Conservation (phyloP, 2,113 vertebrate genomes). For the Oryzias woworae region DNA sequence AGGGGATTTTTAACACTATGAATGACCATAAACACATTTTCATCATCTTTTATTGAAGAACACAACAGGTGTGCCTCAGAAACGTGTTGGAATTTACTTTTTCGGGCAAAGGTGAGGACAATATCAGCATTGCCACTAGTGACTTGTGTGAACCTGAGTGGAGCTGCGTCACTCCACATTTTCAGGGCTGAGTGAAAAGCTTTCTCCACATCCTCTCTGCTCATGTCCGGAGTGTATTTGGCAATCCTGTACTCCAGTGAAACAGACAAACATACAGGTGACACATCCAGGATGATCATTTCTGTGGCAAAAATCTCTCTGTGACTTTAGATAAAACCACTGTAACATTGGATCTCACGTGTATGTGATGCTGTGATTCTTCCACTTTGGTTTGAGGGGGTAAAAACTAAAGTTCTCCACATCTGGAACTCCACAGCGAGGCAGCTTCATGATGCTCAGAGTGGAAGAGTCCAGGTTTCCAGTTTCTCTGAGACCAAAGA, state of each 20-base stretch:
- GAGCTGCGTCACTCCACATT: conserved; percentile 54
- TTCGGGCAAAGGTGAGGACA: conserved; percentile 52
- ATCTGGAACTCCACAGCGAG: conserved; percentile 65
- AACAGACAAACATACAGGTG: background rate
- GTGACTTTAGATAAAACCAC: too few relatives aligned
- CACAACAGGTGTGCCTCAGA: background rate
- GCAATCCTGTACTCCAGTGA: conserved; percentile 33
- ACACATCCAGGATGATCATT: background rate
- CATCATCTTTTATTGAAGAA: background rate
- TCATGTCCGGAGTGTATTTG: conserved; percentile 67
- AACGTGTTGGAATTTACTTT: conserved; percentile 40
- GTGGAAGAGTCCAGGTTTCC: conserved; percentile 45
- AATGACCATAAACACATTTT: background rate
- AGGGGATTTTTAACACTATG: background rate
- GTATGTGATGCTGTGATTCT: conserved; percentile 69
- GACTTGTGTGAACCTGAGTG: conserved; percentile 57
- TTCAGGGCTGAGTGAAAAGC: conserved; percentile 44
- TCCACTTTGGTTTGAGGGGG: conserved; percentile 67
- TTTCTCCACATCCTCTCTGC: conserved; percentile 53
- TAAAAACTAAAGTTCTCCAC: conserved; percentile 62
- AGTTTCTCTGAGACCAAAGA: conserved; percentile 65
- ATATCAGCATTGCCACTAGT: conserved; percentile 52
- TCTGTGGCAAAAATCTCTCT: too few relatives aligned
- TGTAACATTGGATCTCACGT: conserved; percentile 41
- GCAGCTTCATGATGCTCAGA: conserved; percentile 57